Base-by-base conservation (phyloP, 2,797 vertebrate species). In the Sebastolobus alascanus region DNA sequence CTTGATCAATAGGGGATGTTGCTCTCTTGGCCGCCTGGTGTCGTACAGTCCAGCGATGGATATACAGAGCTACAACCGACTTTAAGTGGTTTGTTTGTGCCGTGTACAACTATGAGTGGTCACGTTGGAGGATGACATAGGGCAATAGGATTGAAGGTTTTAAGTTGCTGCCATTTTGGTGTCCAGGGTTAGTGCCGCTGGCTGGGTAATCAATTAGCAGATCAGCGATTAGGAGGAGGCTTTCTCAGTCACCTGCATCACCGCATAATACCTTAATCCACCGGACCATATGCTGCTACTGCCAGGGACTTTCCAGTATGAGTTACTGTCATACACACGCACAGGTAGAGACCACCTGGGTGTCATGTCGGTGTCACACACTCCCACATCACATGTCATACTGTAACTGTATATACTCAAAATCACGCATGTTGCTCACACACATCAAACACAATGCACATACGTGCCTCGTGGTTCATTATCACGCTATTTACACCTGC, bases 191-290 rank as follows among this genome's bases (percentile, higher is more conserved):
- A 81, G 92, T 22, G 68, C 88, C 1, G 73, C 77, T 89, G 90
- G 82, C 86, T 90, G 40, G 87, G 87, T 95, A 96, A 96, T 94
- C 95, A 96, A 95, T 96, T 96, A 96, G 87, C 91, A 92, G 92
- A 96, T 96, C 94, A 94, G 2, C 80, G 94, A 95, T 96, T 93
- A 93, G 90, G 90, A 88, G 73, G 89, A 92, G 58, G 40, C 90
- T 95, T 95, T 95, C 89, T 96, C 95, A 96, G 95, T 95, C 96
- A 95, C 95, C 93, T 90, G 89, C 92, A 91, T 96, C 95, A 95
- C 95, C 91, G 90, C 86, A 75, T 97, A 97, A 98, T 95, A 96
- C 90, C 90, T 81, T 97, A 97, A 98, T 97, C 97, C 94, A 85
- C 89, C 79, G 84, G 85, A 79, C 97, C 97, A 97, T 97, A 96